These are phyloP conservation scores for Parotocinclus haroldoi DNA, from an alignment of 2,797 vertebrate species.

Conservation along the genomic window DNA sequence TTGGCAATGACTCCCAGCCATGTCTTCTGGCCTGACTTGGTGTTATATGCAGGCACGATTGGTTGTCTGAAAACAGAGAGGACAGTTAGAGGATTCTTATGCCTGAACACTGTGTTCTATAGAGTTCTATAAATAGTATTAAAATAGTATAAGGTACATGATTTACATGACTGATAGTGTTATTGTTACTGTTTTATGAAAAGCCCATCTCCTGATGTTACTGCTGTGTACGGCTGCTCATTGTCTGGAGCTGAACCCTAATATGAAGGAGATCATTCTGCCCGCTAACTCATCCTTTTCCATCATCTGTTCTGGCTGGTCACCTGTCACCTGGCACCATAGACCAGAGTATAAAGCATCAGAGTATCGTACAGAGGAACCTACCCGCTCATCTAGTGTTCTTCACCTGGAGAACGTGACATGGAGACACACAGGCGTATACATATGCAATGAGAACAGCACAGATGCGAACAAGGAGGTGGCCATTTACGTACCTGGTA, in stretches of 20 bases:
- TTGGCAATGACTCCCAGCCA: too few species aligned
- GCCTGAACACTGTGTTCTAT: too few species aligned
- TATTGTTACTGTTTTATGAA: constrained; percentile 51
- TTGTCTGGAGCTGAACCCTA: constrained; percentile 71
- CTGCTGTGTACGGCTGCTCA: constrained; percentile 51
- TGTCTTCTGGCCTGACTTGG: too few species aligned
- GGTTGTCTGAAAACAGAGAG: too few species aligned
- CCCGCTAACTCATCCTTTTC: constrained; percentile 67
- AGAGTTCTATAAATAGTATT: too few species aligned
- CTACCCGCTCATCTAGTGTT: constrained; percentile 57
- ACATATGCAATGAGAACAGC: constrained; percentile 70
- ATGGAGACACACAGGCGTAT: constrained; percentile 82
- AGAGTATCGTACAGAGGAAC: constrained; percentile 47
- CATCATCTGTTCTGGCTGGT: constrained; percentile 74
- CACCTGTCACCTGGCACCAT: constrained; percentile 70
- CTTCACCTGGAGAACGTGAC: constrained; percentile 75
- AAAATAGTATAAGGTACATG: neutral
- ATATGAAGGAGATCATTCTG: constrained; percentile 70
- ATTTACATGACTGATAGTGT: neutral
- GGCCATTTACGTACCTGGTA: constrained; percentile 89
- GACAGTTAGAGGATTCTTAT: too few species aligned
- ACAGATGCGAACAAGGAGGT: constrained; percentile 64
- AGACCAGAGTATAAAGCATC: constrained; percentile 62
- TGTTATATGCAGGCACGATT: too few species aligned
- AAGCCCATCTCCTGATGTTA: constrained; percentile 65